These are phyloP conservation scores for Eumaeus atala DNA, from an alignment of 1,140 invertebrate species.

Conservation along the genomic window DNA sequence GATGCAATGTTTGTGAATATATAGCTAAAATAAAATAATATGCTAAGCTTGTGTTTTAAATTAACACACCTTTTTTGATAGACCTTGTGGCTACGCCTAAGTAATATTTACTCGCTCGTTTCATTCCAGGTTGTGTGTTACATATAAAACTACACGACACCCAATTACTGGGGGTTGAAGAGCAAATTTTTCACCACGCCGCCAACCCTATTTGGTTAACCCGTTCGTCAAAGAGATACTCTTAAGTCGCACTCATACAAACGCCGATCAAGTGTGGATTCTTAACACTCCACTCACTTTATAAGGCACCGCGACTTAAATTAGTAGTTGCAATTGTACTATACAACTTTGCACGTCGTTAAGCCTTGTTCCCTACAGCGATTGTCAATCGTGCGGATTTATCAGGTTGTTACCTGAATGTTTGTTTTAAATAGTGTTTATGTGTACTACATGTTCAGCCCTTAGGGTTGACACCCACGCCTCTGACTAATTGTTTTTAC, in stretches of 20 bases:
- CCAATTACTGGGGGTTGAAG: slow-evolving; percentile 65
- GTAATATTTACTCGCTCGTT: slow-evolving; percentile 4
- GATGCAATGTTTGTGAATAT: too few relatives aligned
- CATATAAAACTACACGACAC: slow-evolving; percentile 42
- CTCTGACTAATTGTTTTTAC: not conserved
- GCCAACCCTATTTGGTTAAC: slow-evolving; percentile 64
- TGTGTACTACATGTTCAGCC: slow-evolving; percentile 18
- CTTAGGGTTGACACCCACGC: slow-evolving; percentile 12
- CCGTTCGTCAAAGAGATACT: slow-evolving; percentile 53
- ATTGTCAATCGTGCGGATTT: slow-evolving; percentile 64
- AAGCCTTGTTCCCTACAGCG: slow-evolving; percentile 38
- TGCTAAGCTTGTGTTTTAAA: too few relatives aligned
- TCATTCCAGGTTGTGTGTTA: slow-evolving; percentile 17
- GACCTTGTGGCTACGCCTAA: too few relatives aligned
- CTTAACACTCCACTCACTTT: slow-evolving; percentile 57
- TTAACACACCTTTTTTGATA: too few relatives aligned
- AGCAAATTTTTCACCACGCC: slow-evolving; percentile 64
- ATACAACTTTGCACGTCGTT: slow-evolving; percentile 40
- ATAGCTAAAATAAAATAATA: too few relatives aligned
- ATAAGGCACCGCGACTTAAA: slow-evolving; percentile 65
- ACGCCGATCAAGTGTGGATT: slow-evolving; percentile 65
- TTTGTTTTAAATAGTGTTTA: slow-evolving; percentile 46
- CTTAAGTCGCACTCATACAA: slow-evolving; percentile 60
- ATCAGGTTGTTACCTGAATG: slow-evolving; percentile 54
- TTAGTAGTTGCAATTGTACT: slow-evolving; percentile 65